Evolutionary conservation across 2,797 vertebrate genomes (phyloP).

Genomic region (Melanogrammus aeglefinus): DNA sequence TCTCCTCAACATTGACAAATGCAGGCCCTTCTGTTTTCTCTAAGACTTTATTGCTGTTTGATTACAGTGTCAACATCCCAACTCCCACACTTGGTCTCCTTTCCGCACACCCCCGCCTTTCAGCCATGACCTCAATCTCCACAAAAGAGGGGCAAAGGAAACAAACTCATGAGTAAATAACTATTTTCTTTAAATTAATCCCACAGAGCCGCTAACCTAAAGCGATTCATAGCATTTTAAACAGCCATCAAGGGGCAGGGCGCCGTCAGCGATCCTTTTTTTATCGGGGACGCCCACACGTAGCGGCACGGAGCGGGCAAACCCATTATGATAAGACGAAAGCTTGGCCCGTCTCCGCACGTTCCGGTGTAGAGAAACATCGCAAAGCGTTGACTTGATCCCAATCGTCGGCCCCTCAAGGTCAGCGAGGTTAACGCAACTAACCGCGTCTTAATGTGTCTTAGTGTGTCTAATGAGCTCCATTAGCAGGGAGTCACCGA

Average conservation of each 20-base stretch:
- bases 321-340: not conserved
- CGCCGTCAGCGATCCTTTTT: too few relatives aligned
- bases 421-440: conserved; percentile 39
- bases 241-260: too few relatives aligned
- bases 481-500: conserved; percentile 40
- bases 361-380: conserved; percentile 17
- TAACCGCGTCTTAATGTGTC: conserved; percentile 42
- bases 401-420: conserved; percentile 37
- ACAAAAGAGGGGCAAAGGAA: not conserved
- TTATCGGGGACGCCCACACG: too few relatives aligned
- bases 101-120: not conserved
- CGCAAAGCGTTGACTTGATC: conserved; percentile 21
- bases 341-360: conserved; percentile 18
- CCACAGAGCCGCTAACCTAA: not conserved
- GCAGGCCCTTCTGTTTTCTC: not conserved
- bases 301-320: too few relatives aligned
- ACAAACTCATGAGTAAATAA: not conserved
- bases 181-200: not conserved
- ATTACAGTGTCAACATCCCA: not conserved
- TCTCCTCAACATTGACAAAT: not conserved
- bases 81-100: not conserved
- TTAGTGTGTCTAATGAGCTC: conserved; percentile 40
- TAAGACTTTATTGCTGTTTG: not conserved
- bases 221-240: too few relatives aligned
- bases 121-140: not conserved